phyloP scores from a whole-genome alignment of 2,113 vertebrate species.

The Drymodes brunneopygia region DNA sequence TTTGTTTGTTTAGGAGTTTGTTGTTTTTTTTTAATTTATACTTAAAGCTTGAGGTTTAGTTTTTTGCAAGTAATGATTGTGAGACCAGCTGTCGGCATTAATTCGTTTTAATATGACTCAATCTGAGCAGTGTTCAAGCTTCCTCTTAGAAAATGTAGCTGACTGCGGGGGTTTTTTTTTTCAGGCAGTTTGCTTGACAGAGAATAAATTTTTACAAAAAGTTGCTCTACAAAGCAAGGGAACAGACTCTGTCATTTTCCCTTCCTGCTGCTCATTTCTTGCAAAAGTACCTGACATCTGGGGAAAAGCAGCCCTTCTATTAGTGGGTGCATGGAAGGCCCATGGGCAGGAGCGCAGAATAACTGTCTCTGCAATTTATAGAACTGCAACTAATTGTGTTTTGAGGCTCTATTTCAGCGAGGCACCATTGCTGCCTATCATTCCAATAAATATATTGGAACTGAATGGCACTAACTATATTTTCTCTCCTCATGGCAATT shows the following conservation, averaged over 20 bases:
- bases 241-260: not conserved
- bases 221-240: not conserved
- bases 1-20: not conserved
- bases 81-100: not conserved
- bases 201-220: not conserved
- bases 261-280: not conserved
- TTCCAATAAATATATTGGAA: not conserved
- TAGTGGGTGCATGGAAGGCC: not conserved
- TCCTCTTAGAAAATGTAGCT: not conserved
- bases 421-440: not conserved
- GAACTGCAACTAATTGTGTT: not conserved
- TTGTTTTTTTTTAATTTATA: not conserved
- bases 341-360: not conserved
- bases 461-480: not conserved
- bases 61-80: not conserved
- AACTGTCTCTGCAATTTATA: not conserved
- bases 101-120: slow-evolving; percentile 13
- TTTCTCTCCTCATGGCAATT: not conserved
- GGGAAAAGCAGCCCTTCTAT: not conserved
- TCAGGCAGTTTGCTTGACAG: not conserved
- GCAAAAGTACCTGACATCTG: not conserved
- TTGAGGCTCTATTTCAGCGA: not conserved
- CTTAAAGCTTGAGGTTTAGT: not conserved
- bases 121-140: not conserved
- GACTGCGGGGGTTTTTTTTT: not conserved